Conservation (phyloP, 2,888 invertebrate species). For the Smittia sp. region DNA sequence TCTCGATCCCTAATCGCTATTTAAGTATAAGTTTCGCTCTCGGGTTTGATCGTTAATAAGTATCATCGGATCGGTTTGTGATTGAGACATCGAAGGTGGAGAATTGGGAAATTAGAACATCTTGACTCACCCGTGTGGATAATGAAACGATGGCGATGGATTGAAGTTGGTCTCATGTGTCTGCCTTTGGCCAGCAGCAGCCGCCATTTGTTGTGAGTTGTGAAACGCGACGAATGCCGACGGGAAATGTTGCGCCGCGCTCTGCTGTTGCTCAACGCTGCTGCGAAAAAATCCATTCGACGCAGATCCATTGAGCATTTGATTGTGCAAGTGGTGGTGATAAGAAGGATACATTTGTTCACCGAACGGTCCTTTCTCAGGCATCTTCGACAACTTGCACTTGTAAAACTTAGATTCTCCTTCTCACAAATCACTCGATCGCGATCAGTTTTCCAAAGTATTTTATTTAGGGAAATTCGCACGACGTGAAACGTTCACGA, state of each 20-base stretch:
- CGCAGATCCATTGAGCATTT: slow-evolving; percentile 35
- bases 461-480: background rate
- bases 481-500: slow-evolving; percentile 4
- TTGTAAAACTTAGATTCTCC: background rate
- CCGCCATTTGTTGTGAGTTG: slow-evolving; percentile 59
- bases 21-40: slow-evolving; percentile 30
- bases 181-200: slow-evolving; percentile 48
- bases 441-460: background rate
- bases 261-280: background rate
- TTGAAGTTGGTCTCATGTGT: slow-evolving; percentile 42
- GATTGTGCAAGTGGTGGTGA: slow-evolving; percentile 38
- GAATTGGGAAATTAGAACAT: background rate
- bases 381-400: background rate
- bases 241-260: slow-evolving; percentile 56
- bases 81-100: background rate
- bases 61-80: slow-evolving; percentile 2
- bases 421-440: background rate
- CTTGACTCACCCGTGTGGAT: slow-evolving; percentile 43
- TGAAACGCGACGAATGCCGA: slow-evolving; percentile 63
- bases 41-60: background rate
- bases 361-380: slow-evolving; percentile 32
- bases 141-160: slow-evolving; percentile 43
- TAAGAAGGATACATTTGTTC: slow-evolving; percentile 34
- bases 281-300: slow-evolving; percentile 40
- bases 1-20: slow-evolving; percentile 35